Evolutionary conservation across 1,140 invertebrate genomes (phyloP).

Genomic region (Lucilia sericata): DNA sequence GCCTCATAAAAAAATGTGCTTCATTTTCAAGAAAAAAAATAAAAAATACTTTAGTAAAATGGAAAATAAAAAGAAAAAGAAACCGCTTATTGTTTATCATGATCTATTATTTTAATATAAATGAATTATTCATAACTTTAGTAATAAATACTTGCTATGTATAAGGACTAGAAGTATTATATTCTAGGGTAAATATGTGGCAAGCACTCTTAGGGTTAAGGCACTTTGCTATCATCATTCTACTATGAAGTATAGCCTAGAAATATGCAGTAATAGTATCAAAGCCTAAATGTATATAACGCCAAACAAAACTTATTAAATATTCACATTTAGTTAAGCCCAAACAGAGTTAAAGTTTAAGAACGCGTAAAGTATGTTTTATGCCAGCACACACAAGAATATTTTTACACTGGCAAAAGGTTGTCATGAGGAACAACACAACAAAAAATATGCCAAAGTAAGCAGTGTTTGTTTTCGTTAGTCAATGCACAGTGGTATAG

Average conservation of each 20-base stretch:
- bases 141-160: background rate
- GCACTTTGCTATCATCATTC: background rate
- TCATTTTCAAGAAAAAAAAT: no score
- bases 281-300: background rate
- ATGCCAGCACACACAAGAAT: background rate
- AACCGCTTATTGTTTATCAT: background rate
- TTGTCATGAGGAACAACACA: background rate
- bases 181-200: background rate
- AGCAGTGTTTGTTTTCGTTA: background rate
- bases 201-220: background rate
- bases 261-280: background rate
- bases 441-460: background rate
- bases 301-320: background rate
- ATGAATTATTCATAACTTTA: slow-evolving; percentile 27
- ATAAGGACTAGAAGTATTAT: background rate
- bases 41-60: no score
- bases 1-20: no score
- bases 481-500: no score
- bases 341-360: slow-evolving; percentile 9
- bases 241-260: background rate
- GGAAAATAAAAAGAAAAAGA: no score
- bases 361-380: slow-evolving; percentile 19
- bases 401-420: background rate
- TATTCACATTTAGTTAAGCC: slow-evolving; percentile 4
- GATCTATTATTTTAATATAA: slow-evolving; percentile 11